Evolutionary conservation across 2,888 invertebrate genomes (phyloP), one percentile per base, ranked within the genome.

Genomic region (Hemithea aestivaria): DNA sequence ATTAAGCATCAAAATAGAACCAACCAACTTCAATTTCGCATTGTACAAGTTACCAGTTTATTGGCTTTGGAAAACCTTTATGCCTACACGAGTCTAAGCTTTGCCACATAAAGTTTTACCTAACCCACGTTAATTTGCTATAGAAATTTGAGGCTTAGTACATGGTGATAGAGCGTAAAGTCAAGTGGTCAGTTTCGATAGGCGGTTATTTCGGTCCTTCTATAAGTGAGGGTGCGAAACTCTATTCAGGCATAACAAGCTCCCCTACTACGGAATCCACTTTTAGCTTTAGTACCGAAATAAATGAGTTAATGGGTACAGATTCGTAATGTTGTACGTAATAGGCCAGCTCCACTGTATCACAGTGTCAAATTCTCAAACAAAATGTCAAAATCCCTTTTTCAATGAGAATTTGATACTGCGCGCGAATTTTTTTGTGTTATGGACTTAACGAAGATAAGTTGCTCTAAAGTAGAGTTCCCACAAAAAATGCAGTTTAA

Each of bases 201-300:
- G n/a, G 51, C 53, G 55, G 62, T 52, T 69, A 70, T 71, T 71
- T 70, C 45, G 58, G 64, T 66, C 56, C 53, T 58, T 62, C 56
- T 55, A 54, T 53, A 53, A 48, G 42, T 40, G 60, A 54, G 62
- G 66, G 67, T 64, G 71, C 49, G 56, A 71, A 72, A 60, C 66
- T 66, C 68, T 65, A 62, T 61, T 71, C 58, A 64, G 60, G 64
- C 62, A 62, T 59, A 65, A 66, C 57, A 62, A 38, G 56, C 45
- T 39, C 63, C 67, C 62, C 56, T 66, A 66, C 65, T 48, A 58
- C 49, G 42, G 56, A 58, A 41, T 56, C 59, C 48, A 57, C 26
- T 61, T 60, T 60, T 56, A 61, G 59, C 53, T 62, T 53, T 54
- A 32, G 35, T 48, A 53, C 59, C 45, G 45, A 59, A 62, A 48